phyloP scores from a whole-genome alignment of 2,113 vertebrate species.

The Cinclus cinclus region DNA sequence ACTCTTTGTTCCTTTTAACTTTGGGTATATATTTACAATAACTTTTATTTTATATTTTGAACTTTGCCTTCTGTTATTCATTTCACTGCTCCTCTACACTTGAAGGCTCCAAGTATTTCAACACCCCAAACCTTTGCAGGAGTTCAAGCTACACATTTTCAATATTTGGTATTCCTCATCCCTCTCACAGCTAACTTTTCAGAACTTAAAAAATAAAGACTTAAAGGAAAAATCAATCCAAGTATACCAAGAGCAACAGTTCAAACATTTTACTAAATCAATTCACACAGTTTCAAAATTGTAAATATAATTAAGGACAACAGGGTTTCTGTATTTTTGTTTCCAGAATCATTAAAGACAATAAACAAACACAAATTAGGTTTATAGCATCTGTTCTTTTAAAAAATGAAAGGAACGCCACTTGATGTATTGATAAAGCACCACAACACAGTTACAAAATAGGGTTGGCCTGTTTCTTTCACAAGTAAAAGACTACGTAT shows the following conservation, averaged over 20 bases:
- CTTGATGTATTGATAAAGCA: conserved; percentile 76
- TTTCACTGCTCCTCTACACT: not conserved
- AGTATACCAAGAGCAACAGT: conserved; percentile 68
- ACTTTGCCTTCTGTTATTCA: not conserved
- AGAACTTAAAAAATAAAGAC: not conserved
- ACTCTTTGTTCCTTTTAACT: not conserved
- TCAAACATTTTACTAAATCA: conserved; percentile 88
- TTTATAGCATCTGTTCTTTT: conserved; percentile 73
- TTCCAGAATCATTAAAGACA: conserved; percentile 81
- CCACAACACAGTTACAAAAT: conserved; percentile 83
- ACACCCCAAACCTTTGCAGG: not conserved
- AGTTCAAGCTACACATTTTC: not conserved
- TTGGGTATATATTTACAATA: not conserved
- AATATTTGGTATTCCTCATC: not conserved
- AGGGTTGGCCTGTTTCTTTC: conserved; percentile 67
- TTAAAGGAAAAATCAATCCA: conserved; percentile 8
- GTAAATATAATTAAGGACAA: conserved; percentile 83
- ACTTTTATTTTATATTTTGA: not conserved
- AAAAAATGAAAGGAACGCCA: conserved; percentile 74
- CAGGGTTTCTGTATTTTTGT: conserved; percentile 65
- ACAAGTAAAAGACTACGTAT: conserved; percentile 69
- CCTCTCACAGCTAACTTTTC: not conserved
- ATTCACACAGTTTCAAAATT: conserved; percentile 87
- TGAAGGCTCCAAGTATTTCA: not conserved
- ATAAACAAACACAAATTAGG: conserved; percentile 82